Evolutionary conservation across 2,113 vertebrate species (phyloP), one percentile per base, ranked within the genome.

Genomic region (Tyrannus savana): DNA sequence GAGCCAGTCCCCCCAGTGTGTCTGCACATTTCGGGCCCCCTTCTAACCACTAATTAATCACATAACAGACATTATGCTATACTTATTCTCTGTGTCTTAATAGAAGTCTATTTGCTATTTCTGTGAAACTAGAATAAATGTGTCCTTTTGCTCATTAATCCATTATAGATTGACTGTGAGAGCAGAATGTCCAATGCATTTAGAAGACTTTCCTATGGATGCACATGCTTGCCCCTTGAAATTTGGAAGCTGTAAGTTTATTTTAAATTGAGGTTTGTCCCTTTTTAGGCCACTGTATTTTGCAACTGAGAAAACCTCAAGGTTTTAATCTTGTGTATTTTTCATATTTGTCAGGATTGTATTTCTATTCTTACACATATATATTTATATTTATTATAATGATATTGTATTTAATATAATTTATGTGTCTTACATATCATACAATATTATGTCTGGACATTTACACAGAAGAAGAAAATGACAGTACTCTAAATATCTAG

Each of bases 121-220:
- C 66, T 95, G 18, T 95, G 93, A 87, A 93, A 84, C n/a, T 35
- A 83, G 90, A 80, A 81, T 95, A 97, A 97, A 95, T 58, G 53
- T 76, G 12, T 96, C 60, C 96, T 88, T 96, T 96, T 95, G 64
- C 90, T 96, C 92, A 73, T 92, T 96, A 91, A 95, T 97, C 30
- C 91, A 58, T 97, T 98, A 24, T 97, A 99, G 99, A 97, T 97
- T 99, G 97, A 99, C 99, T 25, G 99, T 99, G 97, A 98, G 99
- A 85, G 99, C 99, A 17, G 99, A 99, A 94, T 99, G 99, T 73
- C 99, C 99, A 68, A 99, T 99, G 99, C 99, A 99, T 87, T 98
- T 99, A 89, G 99, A 99, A 97, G 99, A 99, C 93, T 99, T 99
- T 95, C 99, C 99, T 3, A 99, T 99, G 99, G 99, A 99, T 63